phyloP scores from a whole-genome alignment of 2,797 vertebrate species.

The Liasis olivaceus region DNA sequence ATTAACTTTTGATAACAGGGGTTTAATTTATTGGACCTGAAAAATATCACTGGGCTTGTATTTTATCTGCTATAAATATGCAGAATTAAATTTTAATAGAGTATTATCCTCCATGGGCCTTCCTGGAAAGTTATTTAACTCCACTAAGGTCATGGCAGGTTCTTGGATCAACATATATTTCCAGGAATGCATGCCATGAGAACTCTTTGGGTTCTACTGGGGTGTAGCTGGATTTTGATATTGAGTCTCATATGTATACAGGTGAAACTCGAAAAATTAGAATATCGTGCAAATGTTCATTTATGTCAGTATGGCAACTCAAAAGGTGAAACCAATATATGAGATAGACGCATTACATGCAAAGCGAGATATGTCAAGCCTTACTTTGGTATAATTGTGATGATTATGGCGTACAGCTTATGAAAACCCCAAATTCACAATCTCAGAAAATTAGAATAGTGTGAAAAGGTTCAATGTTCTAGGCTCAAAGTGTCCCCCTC shows the following conservation, averaged over 20 bases:
- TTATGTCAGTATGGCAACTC: too few species aligned
- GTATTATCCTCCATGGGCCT: background rate
- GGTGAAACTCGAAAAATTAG: too few species aligned
- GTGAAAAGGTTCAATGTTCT: too few species aligned
- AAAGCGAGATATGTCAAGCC: too few species aligned
- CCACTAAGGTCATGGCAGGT: background rate
- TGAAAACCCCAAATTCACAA: too few species aligned
- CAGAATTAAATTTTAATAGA: background rate
- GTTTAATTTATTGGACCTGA: background rate
- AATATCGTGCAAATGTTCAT: too few species aligned
- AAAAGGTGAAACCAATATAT: too few species aligned
- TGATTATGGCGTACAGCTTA: too few species aligned
- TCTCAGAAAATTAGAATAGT: too few species aligned
- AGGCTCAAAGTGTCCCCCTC: too few species aligned
- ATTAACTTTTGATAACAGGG: background rate
- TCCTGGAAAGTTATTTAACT: background rate
- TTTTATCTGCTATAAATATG: background rate
- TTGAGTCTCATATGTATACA: background rate
- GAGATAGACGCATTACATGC: too few species aligned
- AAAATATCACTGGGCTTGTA: background rate
- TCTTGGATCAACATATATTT: background rate
- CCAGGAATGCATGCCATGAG: background rate
- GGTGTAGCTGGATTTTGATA: background rate
- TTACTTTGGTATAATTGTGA: too few species aligned
- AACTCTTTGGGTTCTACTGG: background rate